Conservation (phyloP, 2,113 vertebrate genomes). For the Chlorodrepanis virens region DNA sequence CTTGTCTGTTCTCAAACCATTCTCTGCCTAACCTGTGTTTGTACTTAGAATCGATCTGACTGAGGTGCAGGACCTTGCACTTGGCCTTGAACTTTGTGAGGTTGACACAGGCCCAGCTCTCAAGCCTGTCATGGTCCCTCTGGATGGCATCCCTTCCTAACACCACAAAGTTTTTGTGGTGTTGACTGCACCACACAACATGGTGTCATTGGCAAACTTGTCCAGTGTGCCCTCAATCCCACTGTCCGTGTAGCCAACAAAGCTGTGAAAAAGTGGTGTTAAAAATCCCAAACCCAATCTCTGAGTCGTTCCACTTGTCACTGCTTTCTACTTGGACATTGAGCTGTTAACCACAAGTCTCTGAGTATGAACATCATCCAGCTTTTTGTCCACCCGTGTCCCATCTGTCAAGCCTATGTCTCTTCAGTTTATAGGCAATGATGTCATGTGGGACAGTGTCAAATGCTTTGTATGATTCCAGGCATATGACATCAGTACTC, state of each 20-base stretch:
- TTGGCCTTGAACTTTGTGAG: not conserved
- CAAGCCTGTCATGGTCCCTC: not conserved
- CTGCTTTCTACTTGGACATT: not conserved
- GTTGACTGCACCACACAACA: not conserved
- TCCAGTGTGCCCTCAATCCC: not conserved
- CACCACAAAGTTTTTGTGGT: not conserved
- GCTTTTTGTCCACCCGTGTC: not conserved
- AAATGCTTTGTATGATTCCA: not conserved
- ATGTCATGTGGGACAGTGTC: not conserved
- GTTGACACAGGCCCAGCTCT: not conserved
- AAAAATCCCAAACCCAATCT: not conserved
- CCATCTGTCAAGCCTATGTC: not conserved
- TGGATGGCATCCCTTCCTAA: not conserved
- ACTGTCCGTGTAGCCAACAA: rapidly evolving
- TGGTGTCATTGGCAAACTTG: not conserved
- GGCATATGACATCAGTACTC: not conserved
- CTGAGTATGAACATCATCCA: not conserved
- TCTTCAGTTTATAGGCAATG: not conserved
- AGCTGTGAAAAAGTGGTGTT: not conserved
- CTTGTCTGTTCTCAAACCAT: not conserved
- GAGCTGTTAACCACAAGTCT: not conserved
- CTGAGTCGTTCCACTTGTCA: not conserved
- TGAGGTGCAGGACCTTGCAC: not conserved
- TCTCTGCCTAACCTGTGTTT: not conserved
- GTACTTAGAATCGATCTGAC: not conserved